Base-by-base conservation (phyloP, 2,888 invertebrate genomes). In the Leptinotarsa tumamoca region DNA sequence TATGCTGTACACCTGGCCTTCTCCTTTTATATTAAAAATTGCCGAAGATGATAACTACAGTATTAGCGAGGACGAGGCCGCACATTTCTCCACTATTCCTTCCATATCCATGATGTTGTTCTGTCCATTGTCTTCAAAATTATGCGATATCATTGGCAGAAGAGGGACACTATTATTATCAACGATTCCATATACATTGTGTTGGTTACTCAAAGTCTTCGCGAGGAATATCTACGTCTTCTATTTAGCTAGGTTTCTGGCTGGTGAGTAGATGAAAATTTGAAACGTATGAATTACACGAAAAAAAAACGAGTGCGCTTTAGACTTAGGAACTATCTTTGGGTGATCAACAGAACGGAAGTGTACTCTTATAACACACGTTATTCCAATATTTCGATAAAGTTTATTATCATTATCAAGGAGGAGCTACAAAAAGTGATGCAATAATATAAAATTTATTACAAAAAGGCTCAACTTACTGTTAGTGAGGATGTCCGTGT, bases 1-100 rank as follows among this genome's bases (percentile, higher is more conserved):
- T 1, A 75, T 84, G 17, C 66, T 80, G 1, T 79, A 78, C 23
- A 76, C 81, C 5, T 87, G 87, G 87, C 81, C 86, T 49, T 86
- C 87, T 43, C 87, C 87, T 49, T 84, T 86, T 5, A 83, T 87
- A 21, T 84, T 86, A 54, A 83, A 82, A 75, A 81, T 87, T 7
- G 79, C 84, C 33, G 78, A 82, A 43, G 84, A 84, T 56, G 80
- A 80, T 10, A 82, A 82, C 15, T 81, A 83, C 52, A 80, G 86
- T 54, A 82, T 87, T n/a, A 85, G 84, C 3, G 82, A 84, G 72
- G 85, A 86, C 18, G 80, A 87, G 81, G 85, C 85, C 2, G 86
- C 87, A 0, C 86, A 85, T 74, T 84, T 87, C 67, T 84, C 84
- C 1, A 84, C 86, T 7, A 82, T 87, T 66, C 84, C 87, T 13